Evolutionary conservation across 2,888 invertebrate genomes (phyloP).

Genomic region (Caenorhabditis macrosperma): DNA sequence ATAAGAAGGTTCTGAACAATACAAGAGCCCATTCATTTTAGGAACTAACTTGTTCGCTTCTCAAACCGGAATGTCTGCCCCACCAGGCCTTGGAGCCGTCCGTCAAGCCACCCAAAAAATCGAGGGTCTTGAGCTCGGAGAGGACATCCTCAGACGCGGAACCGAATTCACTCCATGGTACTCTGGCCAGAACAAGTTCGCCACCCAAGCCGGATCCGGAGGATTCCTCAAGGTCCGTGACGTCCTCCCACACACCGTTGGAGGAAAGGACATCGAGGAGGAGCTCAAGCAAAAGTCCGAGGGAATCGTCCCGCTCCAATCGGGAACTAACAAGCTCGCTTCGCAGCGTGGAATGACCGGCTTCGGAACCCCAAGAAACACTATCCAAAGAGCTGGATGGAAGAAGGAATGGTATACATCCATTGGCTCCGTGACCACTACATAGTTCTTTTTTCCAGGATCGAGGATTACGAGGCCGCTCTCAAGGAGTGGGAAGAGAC

Average conservation of each 20-base stretch:
- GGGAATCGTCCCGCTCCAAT: conserved; percentile 81
- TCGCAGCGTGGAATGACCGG: conserved; percentile 83
- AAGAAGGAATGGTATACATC: conserved; percentile 81
- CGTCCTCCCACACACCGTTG: conserved; percentile 77
- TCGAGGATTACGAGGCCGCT: conserved; percentile 79
- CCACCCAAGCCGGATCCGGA: conserved; percentile 78
- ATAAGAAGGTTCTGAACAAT: background rate
- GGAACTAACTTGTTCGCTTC: conserved; percentile 80
- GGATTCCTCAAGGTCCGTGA: conserved; percentile 80
- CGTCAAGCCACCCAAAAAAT: conserved; percentile 79
- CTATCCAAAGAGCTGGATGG: conserved; percentile 76
- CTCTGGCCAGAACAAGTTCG: conserved; percentile 80
- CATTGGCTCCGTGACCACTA: no score
- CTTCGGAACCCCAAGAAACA: conserved; percentile 82
- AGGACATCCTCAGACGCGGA: conserved; percentile 78
- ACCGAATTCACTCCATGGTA: conserved; percentile 80
- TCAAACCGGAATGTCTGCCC: conserved; percentile 79
- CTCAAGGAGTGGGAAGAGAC: conserved; percentile 80
- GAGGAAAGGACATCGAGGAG: conserved; percentile 79
- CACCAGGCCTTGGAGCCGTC: conserved; percentile 78
- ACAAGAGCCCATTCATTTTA: no score
- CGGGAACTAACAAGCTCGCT: conserved; percentile 83
- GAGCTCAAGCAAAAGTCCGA: conserved; percentile 77
- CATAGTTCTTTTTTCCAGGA: conserved; percentile 62
- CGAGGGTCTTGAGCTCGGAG: conserved; percentile 78